Evolutionary conservation across 2,797 vertebrate genomes (phyloP).

Genomic region (Scolopax bukidnonensis): DNA sequence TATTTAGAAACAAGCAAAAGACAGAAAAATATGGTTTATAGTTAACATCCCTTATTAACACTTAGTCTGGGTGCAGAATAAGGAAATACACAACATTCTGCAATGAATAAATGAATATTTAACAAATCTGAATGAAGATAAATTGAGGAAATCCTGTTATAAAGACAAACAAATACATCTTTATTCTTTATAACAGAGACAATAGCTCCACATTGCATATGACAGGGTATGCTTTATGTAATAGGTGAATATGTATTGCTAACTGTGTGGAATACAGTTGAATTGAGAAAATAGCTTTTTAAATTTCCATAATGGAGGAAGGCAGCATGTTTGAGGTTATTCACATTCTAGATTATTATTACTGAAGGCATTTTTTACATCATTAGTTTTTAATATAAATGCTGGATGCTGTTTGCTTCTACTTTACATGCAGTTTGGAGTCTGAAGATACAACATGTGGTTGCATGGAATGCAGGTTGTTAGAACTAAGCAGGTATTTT

Average conservation of each 20-base stretch:
- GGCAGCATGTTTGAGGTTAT: conserved; percentile 60
- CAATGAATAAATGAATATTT: conserved; percentile 68
- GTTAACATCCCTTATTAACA: conserved; percentile 33
- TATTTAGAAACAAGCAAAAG: background rate
- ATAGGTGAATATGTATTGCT: conserved; percentile 28
- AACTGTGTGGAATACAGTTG: conserved; percentile 16
- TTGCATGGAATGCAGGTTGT: background rate
- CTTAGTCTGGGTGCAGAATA: conserved; percentile 29
- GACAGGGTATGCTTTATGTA: conserved; percentile 38
- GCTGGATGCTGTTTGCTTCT: conserved; percentile 11
- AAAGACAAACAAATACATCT: conserved; percentile 66
- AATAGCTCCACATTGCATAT: conserved; percentile 5
- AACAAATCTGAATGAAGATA: conserved; percentile 66
- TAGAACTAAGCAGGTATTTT: background rate
- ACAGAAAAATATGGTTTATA: background rate
- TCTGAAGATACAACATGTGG: background rate
- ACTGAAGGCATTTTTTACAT: conserved; percentile 60
- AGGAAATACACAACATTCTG: conserved; percentile 24
- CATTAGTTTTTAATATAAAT: conserved; percentile 68
- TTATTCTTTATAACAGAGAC: conserved; percentile 29
- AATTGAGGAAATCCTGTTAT: conserved; percentile 50
- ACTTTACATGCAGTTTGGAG: background rate
- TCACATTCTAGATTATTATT: conserved; percentile 59
- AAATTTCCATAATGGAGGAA: conserved; percentile 60
- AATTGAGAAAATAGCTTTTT: conserved; percentile 43